Conservation (phyloP, 2,888 invertebrate genomes). For the Pherbina coryleti region DNA sequence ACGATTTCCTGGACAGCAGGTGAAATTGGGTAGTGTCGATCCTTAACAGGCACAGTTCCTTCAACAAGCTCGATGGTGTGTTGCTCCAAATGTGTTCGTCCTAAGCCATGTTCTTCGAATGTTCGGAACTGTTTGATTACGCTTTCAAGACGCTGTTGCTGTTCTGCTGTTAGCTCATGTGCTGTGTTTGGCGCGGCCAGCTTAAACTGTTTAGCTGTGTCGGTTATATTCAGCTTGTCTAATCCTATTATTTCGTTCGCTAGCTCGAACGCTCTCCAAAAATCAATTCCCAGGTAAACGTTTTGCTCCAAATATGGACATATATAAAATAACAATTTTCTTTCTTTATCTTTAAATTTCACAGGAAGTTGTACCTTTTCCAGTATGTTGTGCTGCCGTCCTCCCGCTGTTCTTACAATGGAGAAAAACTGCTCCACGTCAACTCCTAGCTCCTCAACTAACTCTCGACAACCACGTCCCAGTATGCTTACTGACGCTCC, state of each 20-base stretch:
- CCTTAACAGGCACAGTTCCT: constrained; percentile 14
- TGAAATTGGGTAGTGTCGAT: constrained; percentile 8
- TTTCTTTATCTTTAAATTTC: not conserved
- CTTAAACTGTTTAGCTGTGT: not conserved
- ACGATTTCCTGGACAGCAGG: constrained; percentile 23
- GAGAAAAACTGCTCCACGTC: too few species aligned
- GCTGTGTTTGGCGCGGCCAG: not conserved
- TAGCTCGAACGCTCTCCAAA: constrained; percentile 8
- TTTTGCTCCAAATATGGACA: constrained; percentile 28
- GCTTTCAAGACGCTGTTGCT: not conserved
- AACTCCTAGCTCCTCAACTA: too few species aligned
- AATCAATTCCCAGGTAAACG: constrained; percentile 20
- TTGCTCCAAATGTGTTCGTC: too few species aligned
- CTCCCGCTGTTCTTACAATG: not conserved
- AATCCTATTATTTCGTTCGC: constrained; percentile 6
- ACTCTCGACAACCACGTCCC: not conserved
- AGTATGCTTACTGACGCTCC: constrained; percentile 14
- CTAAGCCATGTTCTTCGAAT: constrained; percentile 22
- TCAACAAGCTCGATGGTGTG: too few species aligned
- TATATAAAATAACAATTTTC: not conserved
- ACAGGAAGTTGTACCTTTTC: not conserved
- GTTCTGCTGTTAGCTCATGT: not conserved
- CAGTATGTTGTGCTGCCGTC: not conserved
- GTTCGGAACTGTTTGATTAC: not conserved
- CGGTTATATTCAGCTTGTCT: constrained; percentile 5